Base-by-base conservation (phyloP, 1,140 invertebrate genomes). In the Caenorhabditis remanei region DNA sequence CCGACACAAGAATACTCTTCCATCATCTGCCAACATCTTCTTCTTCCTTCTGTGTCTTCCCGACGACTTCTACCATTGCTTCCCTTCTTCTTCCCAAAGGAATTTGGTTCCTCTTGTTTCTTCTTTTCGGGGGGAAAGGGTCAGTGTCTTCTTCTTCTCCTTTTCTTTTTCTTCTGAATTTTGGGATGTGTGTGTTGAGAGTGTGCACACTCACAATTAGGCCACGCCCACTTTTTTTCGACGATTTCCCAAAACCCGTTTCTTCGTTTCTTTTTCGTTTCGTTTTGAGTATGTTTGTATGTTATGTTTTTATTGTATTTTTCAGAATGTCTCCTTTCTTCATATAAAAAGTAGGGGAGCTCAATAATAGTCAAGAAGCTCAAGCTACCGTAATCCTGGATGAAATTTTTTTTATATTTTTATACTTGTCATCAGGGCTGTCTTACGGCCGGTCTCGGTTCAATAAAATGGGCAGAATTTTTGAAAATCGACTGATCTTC, bases 21-120 rank as follows among this genome's bases (percentile, higher is more conserved):
- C 61, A 63, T 63, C 61, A 63, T 63, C 61, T 21, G 61, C 61
- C 61, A 63, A 63, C 61, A 63, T 63, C 61, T 63, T 63, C 61
- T 21, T 32, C 21, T 21, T 63, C 61, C 61, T 11, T 14, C 61
- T 58, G 24, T 13, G 19, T 21, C 11, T 32, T 21, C 9, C 56
- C 56, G n/a, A 58, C 14, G n/a, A 3, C 7, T 58, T n/a, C n/a
- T 21, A 8, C 8, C n/a, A 5, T 58, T 16, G 14, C 6, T 58
- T 19, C n/a, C n/a, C 19, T 19, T n/a, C 14, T 19, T 63, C 61
- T 63, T 63, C 61, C 61, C 61, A 63, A 63, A 63, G 61, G 61
- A 63, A 63, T 63, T 63, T 63, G 61, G 61, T 24, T 19, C 61
- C 61, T 63, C 61, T 63, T 63, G 61, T 63, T 63, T 63, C 61